Evolutionary conservation across 2,888 invertebrate genomes (phyloP).

Genomic region (Vanessa cardui): DNA sequence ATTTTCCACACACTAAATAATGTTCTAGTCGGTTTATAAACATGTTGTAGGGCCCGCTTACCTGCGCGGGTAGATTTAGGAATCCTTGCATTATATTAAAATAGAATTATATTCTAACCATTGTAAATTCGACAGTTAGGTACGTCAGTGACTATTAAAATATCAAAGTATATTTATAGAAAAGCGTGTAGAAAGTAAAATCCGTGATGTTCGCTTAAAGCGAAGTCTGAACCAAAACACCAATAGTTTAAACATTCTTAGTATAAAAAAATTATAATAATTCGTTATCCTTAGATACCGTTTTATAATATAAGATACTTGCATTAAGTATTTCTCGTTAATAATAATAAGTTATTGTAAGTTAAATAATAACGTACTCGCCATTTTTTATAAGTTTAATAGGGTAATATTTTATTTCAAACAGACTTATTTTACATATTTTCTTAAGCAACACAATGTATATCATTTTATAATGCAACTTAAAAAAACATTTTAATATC

Average conservation of each 20-base stretch:
- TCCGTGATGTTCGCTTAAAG: conserved; percentile 3
- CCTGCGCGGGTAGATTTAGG: background rate
- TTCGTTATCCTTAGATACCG: background rate
- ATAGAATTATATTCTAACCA: conserved; percentile 4
- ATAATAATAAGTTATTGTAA: conserved; percentile 7
- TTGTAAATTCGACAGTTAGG: background rate
- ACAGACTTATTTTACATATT: too few species aligned
- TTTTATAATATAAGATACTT: conserved; percentile 7
- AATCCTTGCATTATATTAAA: conserved; percentile 1
- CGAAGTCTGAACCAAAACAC: conserved; percentile 15
- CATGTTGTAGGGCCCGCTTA: too few species aligned
- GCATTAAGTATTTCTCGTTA: background rate
- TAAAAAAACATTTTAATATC: too few species aligned
- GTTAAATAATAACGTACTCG: conserved; percentile 21
- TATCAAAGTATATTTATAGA: background rate
- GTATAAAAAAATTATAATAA: background rate
- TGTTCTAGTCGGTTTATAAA: background rate
- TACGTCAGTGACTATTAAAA: background rate
- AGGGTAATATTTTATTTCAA: too few species aligned
- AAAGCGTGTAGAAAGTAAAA: conserved; percentile 4
- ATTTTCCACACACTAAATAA: background rate
- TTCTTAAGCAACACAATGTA: too few species aligned
- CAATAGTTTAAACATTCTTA: conserved; percentile 9
- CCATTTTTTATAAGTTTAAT: conserved; percentile 29
- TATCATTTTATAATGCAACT: too few species aligned